Evolutionary conservation across 2,113 vertebrate species (phyloP).

Genomic region (Rynchops niger): DNA sequence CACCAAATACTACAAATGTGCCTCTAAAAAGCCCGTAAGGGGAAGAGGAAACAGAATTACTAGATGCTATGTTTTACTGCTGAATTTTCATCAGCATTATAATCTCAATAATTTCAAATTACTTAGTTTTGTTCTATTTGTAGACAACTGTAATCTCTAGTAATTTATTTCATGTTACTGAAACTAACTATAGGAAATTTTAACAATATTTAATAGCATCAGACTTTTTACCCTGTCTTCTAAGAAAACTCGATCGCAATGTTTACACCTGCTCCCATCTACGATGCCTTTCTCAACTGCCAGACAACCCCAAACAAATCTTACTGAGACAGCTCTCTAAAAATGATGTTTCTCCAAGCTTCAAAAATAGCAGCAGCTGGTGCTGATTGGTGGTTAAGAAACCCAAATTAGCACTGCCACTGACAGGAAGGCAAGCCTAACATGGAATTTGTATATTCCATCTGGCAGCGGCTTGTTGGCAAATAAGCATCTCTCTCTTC

Average conservation of each 20-base stretch:
- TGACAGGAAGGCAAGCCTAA: not conserved
- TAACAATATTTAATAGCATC: not conserved
- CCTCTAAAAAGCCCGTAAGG: not conserved
- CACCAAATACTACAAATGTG: not conserved
- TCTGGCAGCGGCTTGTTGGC: not conserved
- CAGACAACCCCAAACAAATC: not conserved
- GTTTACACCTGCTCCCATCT: not conserved
- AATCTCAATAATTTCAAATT: not conserved
- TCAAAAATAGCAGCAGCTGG: not conserved
- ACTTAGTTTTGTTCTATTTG: not conserved
- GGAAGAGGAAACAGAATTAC: not conserved
- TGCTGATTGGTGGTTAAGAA: not conserved
- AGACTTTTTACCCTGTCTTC: not conserved
- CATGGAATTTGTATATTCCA: not conserved
- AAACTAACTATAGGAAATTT: not conserved
- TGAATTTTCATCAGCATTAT: not conserved
- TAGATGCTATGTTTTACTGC: not conserved
- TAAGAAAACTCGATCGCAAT: not conserved
- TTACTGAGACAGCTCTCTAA: not conserved
- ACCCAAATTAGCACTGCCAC: not conserved
- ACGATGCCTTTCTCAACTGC: not conserved
- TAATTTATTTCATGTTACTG: not conserved
- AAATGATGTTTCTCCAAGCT: not conserved
- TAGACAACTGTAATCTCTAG: not conserved
- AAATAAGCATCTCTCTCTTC: not conserved